Conservation (phyloP, 2,888 invertebrate species). For the Scelioninae gen. 1 region DNA sequence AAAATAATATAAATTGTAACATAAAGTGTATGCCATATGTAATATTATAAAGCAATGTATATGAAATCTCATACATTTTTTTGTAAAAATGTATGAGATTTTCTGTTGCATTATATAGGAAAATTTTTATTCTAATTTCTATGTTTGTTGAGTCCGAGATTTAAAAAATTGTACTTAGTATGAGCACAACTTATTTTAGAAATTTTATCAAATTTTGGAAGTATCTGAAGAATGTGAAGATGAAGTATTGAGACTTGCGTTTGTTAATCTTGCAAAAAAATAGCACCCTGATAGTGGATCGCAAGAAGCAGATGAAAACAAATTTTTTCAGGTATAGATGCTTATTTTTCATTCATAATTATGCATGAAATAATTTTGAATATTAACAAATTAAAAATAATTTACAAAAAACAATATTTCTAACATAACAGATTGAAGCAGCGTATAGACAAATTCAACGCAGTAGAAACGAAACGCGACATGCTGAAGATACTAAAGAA, state of each 20-base stretch:
- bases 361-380: neutral
- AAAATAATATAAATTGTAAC: too few species aligned
- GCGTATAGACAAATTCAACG: slow-evolving; percentile 87
- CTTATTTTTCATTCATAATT: too few species aligned
- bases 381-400: neutral
- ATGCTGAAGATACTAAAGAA: slow-evolving; percentile 84
- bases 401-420: neutral
- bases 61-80: too few species aligned
- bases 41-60: too few species aligned
- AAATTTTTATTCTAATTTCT: too few species aligned
- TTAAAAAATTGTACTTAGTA: too few species aligned
- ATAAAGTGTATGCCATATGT: too few species aligned
- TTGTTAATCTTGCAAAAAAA: slow-evolving; percentile 90
- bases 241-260: slow-evolving; percentile 89
- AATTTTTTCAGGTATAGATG: slow-evolving; percentile 88
- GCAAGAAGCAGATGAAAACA: slow-evolving; percentile 88
- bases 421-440: slow-evolving; percentile 86
- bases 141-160: too few species aligned
- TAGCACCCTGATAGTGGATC: slow-evolving; percentile 94
- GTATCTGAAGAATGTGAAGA: slow-evolving; percentile 89
- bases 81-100: too few species aligned
- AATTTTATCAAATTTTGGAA: slow-evolving; percentile 88
- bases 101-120: too few species aligned
- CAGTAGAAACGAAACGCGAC: slow-evolving; percentile 82
- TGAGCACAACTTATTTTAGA: slow-evolving; percentile 85